Base-by-base conservation (phyloP, 2,888 invertebrate species). In the Watsonalla cultraria region DNA sequence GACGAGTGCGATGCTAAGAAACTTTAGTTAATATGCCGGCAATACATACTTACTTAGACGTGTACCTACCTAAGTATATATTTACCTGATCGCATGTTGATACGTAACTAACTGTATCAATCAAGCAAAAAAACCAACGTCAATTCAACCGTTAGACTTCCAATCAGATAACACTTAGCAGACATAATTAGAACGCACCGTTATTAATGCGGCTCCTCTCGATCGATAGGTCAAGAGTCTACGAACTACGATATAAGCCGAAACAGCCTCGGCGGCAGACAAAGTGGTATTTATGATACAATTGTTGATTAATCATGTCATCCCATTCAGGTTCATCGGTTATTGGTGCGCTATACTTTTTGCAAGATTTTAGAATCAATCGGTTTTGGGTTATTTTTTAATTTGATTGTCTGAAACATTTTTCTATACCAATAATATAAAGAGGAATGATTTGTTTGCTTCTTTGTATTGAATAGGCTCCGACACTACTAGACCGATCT, bases 161-260 rank as follows among this genome's bases (percentile, higher is more conserved):
- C 11, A 42, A 11, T 42, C 42, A 42, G 42, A 42, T 42, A 42
- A 42, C 5, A 11, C 7, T 35, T 35, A 35, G 8, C 37, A 11
- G 42, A 42, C 42, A 11, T 8, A 42, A 42, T 11, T 11, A 42
- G 42, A 42, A 2, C 11, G 7, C 11, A 8, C 42, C 42, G 42
- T 42, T 42, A 42, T 42, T 42, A 42, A 42, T 42, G 11, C 11
- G 9, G 9, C 42, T 42, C 42, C 42, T 11, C 42, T 42, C 42
- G 42, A 42, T 11, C 42, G 11, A 24, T 80, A 89, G 89, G 88
- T 78, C 62, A 74, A 57, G 79, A 80, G 54, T 75, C 77, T 13
- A 70, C 79, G 45, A 90, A 89, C 78, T 90, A 90, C 64, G 87
- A 88, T 58, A 57, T 84, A 66, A 90, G 89, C 82, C 71, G 89